Evolutionary conservation across 1,140 invertebrate genomes (phyloP), one percentile per base, ranked within the genome.

Genomic region (Megathymus violae): DNA sequence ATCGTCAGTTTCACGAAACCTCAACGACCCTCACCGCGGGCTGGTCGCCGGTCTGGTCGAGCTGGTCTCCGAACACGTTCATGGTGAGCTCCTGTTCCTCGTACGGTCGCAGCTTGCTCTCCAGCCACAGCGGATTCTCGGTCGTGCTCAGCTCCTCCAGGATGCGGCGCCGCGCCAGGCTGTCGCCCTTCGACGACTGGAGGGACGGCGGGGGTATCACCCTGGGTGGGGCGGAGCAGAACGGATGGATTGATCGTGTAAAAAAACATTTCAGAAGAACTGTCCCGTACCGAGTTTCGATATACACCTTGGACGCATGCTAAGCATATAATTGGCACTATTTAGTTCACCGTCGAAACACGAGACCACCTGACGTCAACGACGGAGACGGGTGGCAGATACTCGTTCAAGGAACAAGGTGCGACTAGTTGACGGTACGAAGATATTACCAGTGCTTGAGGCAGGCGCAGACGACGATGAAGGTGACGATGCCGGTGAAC

Each of bases 81-180:
- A 97, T 98, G 11, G 96, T 97, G 50, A 98, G 89, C 87, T 98
- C 97, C 86, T 98, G 97, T 80, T 98, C 97, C 84, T 98, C 97
- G 78, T 98, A 98, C 0, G 97, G 93, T 78, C 97, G 95, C 11
- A 97, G 89, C 93, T 97, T 97, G 74, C 97, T 97, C 92, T 98
- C 97, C 41, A 97, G 96, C 97, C 97, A 98, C 0, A 98, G 89
- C 0, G 97, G 97, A 93, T 98, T 98, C 87, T 98, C 97, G 0
- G 97, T 98, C 1, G 96, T 97, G 69, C 96, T 95, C 7, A 97
- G 86, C 76, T 97, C 96, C 76, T 97, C 96, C 17, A 97, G 94
- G 36, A 97, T 95, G 64, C 95, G 93, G 61, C 96, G 94, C 54
- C 96, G 95, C 13, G 96, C 96, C n/a, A 97, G 80, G 43, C 95